phyloP scores from a whole-genome alignment of 2,797 vertebrate genomes.

The Pantherophis vulpinus region DNA sequence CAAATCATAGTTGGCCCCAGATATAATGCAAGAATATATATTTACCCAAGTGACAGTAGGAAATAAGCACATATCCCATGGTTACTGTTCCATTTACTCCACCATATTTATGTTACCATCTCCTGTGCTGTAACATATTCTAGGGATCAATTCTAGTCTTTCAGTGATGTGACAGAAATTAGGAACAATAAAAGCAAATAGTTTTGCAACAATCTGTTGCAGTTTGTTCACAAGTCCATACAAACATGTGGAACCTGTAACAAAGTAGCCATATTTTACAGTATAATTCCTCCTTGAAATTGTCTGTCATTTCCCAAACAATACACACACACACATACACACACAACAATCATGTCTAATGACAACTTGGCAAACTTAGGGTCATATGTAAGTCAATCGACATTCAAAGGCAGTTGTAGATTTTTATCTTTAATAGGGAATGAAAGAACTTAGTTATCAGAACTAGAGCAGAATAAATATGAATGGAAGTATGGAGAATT shows the following conservation, averaged over 20 bases:
- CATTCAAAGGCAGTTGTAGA: background rate
- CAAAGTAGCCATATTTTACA: background rate
- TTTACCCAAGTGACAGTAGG: background rate
- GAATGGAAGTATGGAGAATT: background rate
- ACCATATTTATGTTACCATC: background rate
- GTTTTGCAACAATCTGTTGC: background rate
- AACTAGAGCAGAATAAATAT: background rate
- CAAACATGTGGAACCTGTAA: background rate
- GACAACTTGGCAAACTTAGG: background rate
- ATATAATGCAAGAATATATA: background rate
- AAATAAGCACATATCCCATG: background rate
- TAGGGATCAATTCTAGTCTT: background rate
- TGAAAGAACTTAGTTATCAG: background rate
- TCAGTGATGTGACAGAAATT: background rate
- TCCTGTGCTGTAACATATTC: background rate
- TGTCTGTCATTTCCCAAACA: background rate
- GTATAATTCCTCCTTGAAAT: background rate
- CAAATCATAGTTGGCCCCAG: background rate
- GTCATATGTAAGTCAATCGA: background rate
- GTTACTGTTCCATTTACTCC: background rate
- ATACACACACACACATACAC: background rate
- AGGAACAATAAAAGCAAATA: background rate
- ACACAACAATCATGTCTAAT: background rate
- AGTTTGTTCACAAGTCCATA: background rate
- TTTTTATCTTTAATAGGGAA: background rate